Percentiles rank a stretch among this genome's conserved stretches.
These are phyloP conservation scores for Enteromius radiatus DNA, from an alignment of 2,797 vertebrate genomes.

Conservation along the genomic window DNA sequence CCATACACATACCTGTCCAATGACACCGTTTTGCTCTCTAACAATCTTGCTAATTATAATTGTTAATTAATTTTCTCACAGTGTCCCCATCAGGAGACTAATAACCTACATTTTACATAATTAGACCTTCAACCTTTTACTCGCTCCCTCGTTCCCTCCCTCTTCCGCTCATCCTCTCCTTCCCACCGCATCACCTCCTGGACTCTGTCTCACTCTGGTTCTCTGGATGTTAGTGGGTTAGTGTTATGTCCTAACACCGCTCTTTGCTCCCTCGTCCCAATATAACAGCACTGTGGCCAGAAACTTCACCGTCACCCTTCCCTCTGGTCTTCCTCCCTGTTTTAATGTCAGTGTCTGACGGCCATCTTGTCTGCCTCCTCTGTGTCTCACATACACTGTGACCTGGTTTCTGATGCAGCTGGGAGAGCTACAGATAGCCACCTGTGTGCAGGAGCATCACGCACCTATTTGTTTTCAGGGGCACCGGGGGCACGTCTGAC, in stretches of 20 bases:
- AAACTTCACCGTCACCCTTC: conserved; percentile 16
- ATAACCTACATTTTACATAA: conserved; percentile 88
- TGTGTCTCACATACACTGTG: conserved; percentile 35
- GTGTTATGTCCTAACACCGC: conserved; percentile 32
- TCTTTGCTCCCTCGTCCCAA: conserved; percentile 10
- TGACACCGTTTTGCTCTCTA: conserved; percentile 87
- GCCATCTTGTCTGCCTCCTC: conserved; percentile 44
- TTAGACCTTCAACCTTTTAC: conserved; percentile 84
- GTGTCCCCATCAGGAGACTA: conserved; percentile 86
- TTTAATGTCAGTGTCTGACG: conserved; percentile 37
- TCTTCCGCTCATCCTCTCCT: conserved; percentile 59
- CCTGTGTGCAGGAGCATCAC: conserved; percentile 42
- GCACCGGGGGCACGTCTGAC: background rate
- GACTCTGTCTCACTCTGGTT: conserved; percentile 53
- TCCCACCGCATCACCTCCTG: conserved; percentile 60
- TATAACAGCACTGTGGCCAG: conserved; percentile 24
- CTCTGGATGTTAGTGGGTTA: conserved; percentile 52
- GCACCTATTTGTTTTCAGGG: conserved; percentile 13
- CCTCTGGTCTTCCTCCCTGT: conserved; percentile 6
- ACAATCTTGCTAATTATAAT: conserved; percentile 89
- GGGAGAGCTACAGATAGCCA: conserved; percentile 43
- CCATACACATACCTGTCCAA: conserved; percentile 71
- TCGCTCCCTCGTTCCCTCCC: conserved; percentile 72
- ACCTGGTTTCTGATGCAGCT: conserved; percentile 53
- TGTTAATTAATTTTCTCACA: conserved; percentile 86